Evolutionary conservation across 2,888 invertebrate genomes (phyloP), one percentile per base, ranked within the genome.

Genomic region (Drosophila paracracens): DNA sequence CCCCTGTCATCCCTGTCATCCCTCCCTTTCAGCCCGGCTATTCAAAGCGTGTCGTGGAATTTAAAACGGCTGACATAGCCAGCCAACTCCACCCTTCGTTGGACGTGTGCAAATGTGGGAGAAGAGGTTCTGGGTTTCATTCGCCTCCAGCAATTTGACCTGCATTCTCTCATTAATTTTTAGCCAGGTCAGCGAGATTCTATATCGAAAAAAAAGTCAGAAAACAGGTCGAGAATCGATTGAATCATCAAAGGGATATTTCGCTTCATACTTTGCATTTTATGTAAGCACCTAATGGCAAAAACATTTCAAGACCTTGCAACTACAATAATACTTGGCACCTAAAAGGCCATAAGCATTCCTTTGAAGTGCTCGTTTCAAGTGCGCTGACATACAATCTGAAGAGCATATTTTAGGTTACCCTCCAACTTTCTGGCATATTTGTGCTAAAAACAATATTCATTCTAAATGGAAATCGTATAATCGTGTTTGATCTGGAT

Each of bases 131-230:
- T 36, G 46, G 21, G 46, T 16, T 46, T 25, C 35, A 74, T 63
- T 40, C 62, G 58, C 58, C 54, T 38, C 27, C 35, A 58, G 59
- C 73, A 61, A 53, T 71, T 74, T 61, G 65, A 66, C 29, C 72
- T 72, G 72, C 73, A 62, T 66, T 58, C 66, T 73, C 67, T 68
- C 67, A 74, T 73, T 69, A 69, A 74, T 50, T 69, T 74, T 58
- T n/a, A 52, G 62, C 25, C 27, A 48, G 31, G 40, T 25, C 58
- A 35, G 27, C 48, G 60, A 25, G 46, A 56, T 61, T 72, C 60
- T 21, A 8, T 38, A 38, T n/a, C 36, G 11, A 25, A 8, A 16
- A 35, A 16, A 8, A 16, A 18, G 11, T 10, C 13, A 1, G 4
- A 13, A 56, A 38, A 57, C 57, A 43, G 57, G 40, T 46, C 57